Conservation (phyloP, 2,113 vertebrate genomes). For the Cyprinodon brontotheroides region DNA sequence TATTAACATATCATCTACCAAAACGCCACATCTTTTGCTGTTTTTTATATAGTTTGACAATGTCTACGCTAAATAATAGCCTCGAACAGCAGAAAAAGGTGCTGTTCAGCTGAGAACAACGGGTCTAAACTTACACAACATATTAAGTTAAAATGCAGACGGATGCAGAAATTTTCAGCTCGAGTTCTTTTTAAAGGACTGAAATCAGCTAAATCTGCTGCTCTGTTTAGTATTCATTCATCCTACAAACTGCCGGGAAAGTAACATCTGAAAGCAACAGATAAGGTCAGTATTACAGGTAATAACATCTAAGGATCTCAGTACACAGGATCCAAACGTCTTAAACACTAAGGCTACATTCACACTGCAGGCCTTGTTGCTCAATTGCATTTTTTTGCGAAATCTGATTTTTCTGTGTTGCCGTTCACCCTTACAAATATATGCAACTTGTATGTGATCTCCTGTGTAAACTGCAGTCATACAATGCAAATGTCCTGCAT, state of each 20-base stretch:
- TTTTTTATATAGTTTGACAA: no score
- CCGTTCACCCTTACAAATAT: no score
- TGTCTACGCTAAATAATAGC: not conserved
- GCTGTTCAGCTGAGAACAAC: not conserved
- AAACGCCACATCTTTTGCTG: not conserved
- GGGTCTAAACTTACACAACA: not conserved
- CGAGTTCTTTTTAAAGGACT: not conserved
- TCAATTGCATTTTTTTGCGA: no score
- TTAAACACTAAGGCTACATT: not conserved
- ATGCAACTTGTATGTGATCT: no score
- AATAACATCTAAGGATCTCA: not conserved
- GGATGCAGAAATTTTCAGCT: no score
- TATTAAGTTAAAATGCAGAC: not conserved
- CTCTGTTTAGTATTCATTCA: not conserved
- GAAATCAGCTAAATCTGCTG: not conserved
- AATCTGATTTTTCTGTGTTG: no score
- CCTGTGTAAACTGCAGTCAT: no score
- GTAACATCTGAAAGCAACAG: not conserved
- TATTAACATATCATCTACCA: not conserved
- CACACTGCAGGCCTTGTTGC: no score
- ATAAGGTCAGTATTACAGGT: not conserved
- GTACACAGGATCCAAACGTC: not conserved
- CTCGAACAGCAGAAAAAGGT: no score
- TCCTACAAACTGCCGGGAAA: not conserved
- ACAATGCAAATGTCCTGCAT: no score